Evolutionary conservation across 2,113 vertebrate genomes (phyloP).

Genomic region (Opisthocomus hoazin): DNA sequence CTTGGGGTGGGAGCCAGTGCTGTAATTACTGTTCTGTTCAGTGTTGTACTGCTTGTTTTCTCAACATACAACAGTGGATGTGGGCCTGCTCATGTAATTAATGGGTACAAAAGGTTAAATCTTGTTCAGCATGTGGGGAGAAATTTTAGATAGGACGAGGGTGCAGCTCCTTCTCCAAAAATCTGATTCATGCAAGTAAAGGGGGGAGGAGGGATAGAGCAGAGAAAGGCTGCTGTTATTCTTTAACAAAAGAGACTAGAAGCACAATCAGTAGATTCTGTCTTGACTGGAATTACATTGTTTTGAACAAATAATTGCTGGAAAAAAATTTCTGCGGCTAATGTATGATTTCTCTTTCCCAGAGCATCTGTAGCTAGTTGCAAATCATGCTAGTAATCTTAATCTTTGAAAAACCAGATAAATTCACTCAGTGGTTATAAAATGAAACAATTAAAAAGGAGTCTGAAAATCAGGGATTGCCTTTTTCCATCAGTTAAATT

Average conservation of each 20-base stretch:
- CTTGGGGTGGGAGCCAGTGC: background rate
- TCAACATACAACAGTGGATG: background rate
- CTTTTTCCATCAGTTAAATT: background rate
- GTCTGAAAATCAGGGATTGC: background rate
- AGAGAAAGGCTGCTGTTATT: slow-evolving; percentile 42
- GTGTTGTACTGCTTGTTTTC: background rate
- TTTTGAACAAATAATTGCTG: slow-evolving; percentile 1
- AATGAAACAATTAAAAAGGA: background rate
- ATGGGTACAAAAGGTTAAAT: slow-evolving; percentile 29
- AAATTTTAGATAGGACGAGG: background rate
- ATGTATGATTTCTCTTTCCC: background rate
- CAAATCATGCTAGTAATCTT: background rate
- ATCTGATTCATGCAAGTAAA: slow-evolving; percentile 16
- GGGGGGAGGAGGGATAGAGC: background rate
- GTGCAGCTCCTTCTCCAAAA: background rate
- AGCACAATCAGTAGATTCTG: slow-evolving; percentile 29
- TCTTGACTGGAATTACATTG: slow-evolving; percentile 30
- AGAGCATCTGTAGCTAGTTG: background rate
- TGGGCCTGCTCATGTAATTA: slow-evolving; percentile 20
- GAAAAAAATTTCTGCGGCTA: background rate
- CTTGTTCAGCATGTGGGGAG: background rate
- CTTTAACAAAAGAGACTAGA: slow-evolving; percentile 24
- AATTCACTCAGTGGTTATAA: background rate
- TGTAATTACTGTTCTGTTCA: background rate
- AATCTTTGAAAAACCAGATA: background rate